Evolutionary conservation across 2,888 invertebrate genomes (phyloP), one percentile per base, ranked within the genome.

Genomic region (Drosophila emarginata): DNA sequence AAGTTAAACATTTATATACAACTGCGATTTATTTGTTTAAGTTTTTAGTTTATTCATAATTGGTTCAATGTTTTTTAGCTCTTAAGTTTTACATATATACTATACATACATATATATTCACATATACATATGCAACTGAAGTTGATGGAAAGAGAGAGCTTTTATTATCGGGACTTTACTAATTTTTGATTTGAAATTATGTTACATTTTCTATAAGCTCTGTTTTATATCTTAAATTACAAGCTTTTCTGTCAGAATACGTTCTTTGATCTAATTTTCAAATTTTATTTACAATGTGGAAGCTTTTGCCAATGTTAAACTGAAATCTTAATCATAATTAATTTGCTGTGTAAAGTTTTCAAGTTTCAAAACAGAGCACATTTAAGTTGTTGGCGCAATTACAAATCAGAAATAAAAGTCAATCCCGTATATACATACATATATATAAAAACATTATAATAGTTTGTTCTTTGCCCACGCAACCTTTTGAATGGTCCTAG

Each of bases 21-120:
- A 76, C 82, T 88, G 84, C 86, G 86, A 87, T 84, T 85, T 88
- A 87, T 73, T 68, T 85, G 77, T 84, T 81, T 79, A 79, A 81
- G 75, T 85, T 85, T 82, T 64, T 59, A 73, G 61, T 37, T 50
- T 60, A 57, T 64, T 66, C 82, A 74, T 77, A 61, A 61, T 53
- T 88, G 80, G 84, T 78, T 88, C 88, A 82, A 85, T 82, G 81
- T 88, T 81, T 74, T 82, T 67, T 54, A 45, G 45, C 11, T 36
- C 14, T 6, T 86, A 83, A 74, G 74, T 72, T 77, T 78, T 59
- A 45, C 21, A 45, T 45, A 40, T 7, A 40, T 40, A 15, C 32
- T 32, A 32, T 9, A 32, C 32, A 45, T 45, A 40, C 6, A 40
- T 40, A 15, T 40, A 40, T 40, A 40, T 66, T 32, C 32, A 32